Base-by-base conservation (phyloP, 2,113 vertebrate species). In the Cervus canadensis region DNA sequence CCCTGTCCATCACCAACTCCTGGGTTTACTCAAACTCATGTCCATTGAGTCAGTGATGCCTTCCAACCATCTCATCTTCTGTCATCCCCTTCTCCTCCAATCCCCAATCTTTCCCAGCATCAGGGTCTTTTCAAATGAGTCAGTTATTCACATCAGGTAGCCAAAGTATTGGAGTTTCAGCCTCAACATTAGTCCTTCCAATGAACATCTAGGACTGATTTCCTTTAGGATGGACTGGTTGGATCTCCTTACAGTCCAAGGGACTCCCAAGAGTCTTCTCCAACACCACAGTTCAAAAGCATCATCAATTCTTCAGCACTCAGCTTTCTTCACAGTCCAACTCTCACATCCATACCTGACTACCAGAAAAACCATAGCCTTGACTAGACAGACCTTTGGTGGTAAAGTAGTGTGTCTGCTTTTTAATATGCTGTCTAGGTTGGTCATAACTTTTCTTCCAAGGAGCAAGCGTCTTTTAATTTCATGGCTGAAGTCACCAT, bases 61-160 rank as follows among this genome's bases (percentile, higher is more conserved):
- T 21, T 71, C n/a, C 64, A 71, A 71, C 19, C n/a, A 71, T 36
- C n/a, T 71, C 19, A 2, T 21, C n/a, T 17, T 71, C 17, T 36
- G 64, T 21, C n/a, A 1, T 36, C 64, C n/a, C 64, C 17, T 36
- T 71, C n/a, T 36, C 4, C 33, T 71, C 64, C 0, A 0, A 0
- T 17, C n/a, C 17, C 7, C n/a, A 71, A 6, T 71, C n/a, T 36
- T 71, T 71, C 4, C n/a, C 64, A 71, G n/a, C 17, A 36, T 71
- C 64, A 36, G 1, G 0, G 9, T 71, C 64, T 71, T 23, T 36
- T 71, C 17, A 4, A 36, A 21, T 36, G 19, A 36, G 8, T 71
- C 64, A 23, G 64, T 71, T 71, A n/a, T 71, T 71, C n/a, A 36
- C 19, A 21, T 36, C n/a, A 71, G 19, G 64, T 21, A 6, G n/a